Evolutionary conservation across 2,888 invertebrate genomes (phyloP).

Genomic region (Meta bourneti): DNA sequence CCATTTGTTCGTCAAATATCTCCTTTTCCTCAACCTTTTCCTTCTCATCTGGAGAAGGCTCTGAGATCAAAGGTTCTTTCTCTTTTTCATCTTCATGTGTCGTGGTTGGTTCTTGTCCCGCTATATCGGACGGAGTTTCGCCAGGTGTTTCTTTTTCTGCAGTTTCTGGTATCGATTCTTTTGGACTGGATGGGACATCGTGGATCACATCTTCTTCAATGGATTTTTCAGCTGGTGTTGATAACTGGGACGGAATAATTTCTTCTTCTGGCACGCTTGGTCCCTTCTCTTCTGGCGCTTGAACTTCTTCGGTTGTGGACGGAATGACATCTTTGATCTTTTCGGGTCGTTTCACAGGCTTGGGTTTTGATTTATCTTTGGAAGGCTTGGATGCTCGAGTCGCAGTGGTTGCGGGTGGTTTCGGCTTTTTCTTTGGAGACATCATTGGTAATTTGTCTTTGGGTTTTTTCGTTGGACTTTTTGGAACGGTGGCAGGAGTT

Average conservation of each 20-base stretch:
- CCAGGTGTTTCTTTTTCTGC: conserved; percentile 1
- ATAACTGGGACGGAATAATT: conserved; percentile 56
- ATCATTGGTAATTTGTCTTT: conserved; percentile 57
- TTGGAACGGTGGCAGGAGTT: conserved; percentile 54
- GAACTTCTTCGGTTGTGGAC: conserved; percentile 39
- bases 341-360: conserved; percentile 70
- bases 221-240: conserved; percentile 53
- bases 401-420: conserved; percentile 24
- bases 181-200: conserved; percentile 56
- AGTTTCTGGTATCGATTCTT: conserved; percentile 29
- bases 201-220: conserved; percentile 36
- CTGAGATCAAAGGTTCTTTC: conserved; percentile 12
- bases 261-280: conserved; percentile 48
- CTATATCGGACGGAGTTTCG: conserved; percentile 52
- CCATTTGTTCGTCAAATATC: conserved; percentile 70
- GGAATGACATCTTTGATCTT: conserved; percentile 63
- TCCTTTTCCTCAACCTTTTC: conserved; percentile 4
- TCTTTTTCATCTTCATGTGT: conserved; percentile 13
- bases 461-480: conserved; percentile 69
- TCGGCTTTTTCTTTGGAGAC: conserved; percentile 70
- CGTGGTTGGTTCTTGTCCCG: conserved; percentile 19
- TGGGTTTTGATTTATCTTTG: conserved; percentile 70
- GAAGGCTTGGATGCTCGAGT: conserved; percentile 59
- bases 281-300: conserved; percentile 49
- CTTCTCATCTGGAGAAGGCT: conserved; percentile 24